Evolutionary conservation across 2,113 vertebrate genomes (phyloP).

Genomic region (Calyptomena viridis): DNA sequence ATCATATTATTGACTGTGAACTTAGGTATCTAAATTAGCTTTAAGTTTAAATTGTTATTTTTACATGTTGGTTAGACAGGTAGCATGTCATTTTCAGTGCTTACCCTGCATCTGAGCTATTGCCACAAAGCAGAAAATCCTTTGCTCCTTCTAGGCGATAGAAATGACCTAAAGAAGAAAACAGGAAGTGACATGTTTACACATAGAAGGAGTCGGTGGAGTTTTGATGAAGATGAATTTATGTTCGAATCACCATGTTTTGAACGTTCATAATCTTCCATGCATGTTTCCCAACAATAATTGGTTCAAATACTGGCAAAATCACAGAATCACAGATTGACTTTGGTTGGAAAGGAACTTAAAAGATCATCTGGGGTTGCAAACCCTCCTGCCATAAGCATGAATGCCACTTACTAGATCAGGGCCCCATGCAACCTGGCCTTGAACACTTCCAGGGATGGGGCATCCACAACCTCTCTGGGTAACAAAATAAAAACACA

Average conservation of each 20-base stretch:
- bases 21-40: background rate
- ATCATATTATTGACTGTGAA: background rate
- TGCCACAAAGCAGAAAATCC: constrained; percentile 89
- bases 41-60: background rate
- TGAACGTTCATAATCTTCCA: background rate
- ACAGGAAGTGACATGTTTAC: background rate
- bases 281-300: background rate
- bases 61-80: background rate
- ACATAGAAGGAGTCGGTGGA: rapidly evolving
- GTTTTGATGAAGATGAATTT: background rate
- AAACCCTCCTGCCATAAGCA: background rate
- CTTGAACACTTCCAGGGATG: background rate
- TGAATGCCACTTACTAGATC: background rate
- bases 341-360: background rate
- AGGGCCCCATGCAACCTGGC: background rate
- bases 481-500: background rate
- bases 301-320: background rate
- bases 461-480: background rate
- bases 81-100: background rate
- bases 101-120: constrained; percentile 86
- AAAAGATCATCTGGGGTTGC: background rate
- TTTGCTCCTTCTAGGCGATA: constrained; percentile 70
- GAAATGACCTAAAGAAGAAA: constrained; percentile 69
- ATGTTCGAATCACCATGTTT: background rate
- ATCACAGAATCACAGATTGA: background rate